These are phyloP conservation scores for Apamea epomidion DNA, from an alignment of 2,888 invertebrate genomes.

Conservation along the genomic window DNA sequence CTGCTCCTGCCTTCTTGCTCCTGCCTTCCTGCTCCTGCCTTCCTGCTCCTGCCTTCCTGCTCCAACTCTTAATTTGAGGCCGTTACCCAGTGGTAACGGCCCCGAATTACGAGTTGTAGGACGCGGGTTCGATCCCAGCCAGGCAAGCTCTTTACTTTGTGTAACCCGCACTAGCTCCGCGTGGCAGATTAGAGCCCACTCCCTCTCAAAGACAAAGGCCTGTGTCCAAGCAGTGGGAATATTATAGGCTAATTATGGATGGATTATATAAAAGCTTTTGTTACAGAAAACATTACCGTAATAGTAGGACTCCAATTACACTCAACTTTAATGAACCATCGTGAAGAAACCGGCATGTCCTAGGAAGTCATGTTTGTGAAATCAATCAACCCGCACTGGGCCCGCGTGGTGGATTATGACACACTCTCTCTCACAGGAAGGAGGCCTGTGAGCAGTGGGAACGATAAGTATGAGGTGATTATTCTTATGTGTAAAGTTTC, in stretches of 20 bases:
- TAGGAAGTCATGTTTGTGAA: background rate
- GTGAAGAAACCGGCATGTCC: background rate
- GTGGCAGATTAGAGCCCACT: too few relatives aligned
- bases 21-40: too few relatives aligned
- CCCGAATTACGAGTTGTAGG: background rate
- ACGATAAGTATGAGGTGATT: background rate
- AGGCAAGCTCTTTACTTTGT: background rate
- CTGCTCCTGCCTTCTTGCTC: too few relatives aligned
- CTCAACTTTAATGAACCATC: background rate
- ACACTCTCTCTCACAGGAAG: background rate
- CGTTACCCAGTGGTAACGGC: too few relatives aligned
- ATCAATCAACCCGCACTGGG: background rate
- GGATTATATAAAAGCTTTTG: background rate
- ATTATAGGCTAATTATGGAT: too few relatives aligned
- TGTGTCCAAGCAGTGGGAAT: too few relatives aligned
- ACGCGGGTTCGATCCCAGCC: background rate
- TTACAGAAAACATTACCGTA: background rate
- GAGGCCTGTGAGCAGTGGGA: background rate
- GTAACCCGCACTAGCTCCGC: too few relatives aligned
- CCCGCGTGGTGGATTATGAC: background rate
- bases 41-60: too few relatives aligned
- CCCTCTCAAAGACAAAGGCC: too few relatives aligned
- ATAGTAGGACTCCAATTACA: background rate
- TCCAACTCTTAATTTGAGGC: too few relatives aligned
- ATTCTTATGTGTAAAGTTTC: background rate